Base-by-base conservation (phyloP, 2,888 invertebrate genomes). In the Leucophenga montana region DNA sequence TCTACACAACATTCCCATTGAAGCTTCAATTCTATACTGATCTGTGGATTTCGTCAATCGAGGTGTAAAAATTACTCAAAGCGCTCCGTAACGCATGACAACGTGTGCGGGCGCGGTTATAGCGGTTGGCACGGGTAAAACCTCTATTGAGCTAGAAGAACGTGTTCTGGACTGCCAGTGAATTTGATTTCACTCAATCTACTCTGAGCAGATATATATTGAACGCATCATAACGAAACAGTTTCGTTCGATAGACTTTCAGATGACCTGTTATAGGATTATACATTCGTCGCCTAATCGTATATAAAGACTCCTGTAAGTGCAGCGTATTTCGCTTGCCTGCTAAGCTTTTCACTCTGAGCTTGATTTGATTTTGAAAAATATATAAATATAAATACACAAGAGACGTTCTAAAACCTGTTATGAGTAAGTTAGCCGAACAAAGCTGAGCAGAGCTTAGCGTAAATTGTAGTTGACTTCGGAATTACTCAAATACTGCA, bases 11-110 rank as follows among this genome's bases (percentile, higher is more conserved):
- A 64, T 44, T 46, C 46, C 16, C 18, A 48, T 0, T 18, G 62
- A 46, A 64, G 62, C 62, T 64, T 39, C 20, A 48, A 64, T 48
- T 11, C 20, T 18, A 64, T 44, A 64, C 62, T 64, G 46, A 64
- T 44, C 27, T 46, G 20, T 16, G 18, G 13, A 48, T 22, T 64
- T 64, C 18, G 22, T 48, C 11, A 18, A 48, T 48, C 22, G 48
- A 16, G 16, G 62, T 14, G 39, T 48, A 48, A 62, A n/a, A 46
- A 14, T 46, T 46, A 48, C 62, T 48, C 48, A 39, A 39, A 16
- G 61, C 61, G 39, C 27, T 3, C 39, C 8, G 39, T 11, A 39
- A 11, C 61, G 39, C 39, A 39, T 27, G 27, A 27, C 3, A 5
- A 39, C 39, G 11, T 1, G 11, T 39, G 4, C 16, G 44, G 0